Percentiles rank a stretch among this genome's conserved stretches.
Conservation (phyloP, 2,888 invertebrate genomes). For the Mylabris sibirica region DNA sequence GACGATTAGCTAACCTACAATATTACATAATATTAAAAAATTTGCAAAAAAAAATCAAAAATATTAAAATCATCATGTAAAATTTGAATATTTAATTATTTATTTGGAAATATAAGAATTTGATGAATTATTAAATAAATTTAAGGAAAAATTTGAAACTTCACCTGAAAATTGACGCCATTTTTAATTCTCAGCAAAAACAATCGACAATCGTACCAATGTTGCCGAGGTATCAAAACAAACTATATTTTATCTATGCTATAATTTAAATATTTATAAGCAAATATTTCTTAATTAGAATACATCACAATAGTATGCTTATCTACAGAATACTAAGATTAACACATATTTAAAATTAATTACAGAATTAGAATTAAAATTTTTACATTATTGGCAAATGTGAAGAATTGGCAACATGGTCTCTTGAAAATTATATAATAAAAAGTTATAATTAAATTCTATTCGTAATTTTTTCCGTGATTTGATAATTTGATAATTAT, state of each 20-base stretch:
- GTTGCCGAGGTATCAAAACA: conserved; percentile 5
- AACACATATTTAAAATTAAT: no score
- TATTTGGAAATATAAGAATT: background rate
- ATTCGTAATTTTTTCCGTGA: no score
- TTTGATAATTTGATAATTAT: no score
- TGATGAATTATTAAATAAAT: background rate
- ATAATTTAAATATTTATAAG: background rate
- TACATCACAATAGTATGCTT: no score
- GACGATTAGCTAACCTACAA: conserved; percentile 47
- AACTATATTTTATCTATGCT: no score
- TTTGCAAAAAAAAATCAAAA: background rate
- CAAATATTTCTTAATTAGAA: background rate
- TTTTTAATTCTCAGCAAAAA: conserved; percentile 8
- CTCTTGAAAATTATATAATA: no score
- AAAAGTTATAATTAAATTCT: no score
- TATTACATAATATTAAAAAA: conserved; percentile 38
- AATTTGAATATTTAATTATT: conserved; percentile 1
- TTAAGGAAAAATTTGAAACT: background rate
- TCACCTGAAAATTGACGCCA: conserved; percentile 27
- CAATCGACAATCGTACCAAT: background rate
- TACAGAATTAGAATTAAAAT: no score
- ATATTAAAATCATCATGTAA: background rate
- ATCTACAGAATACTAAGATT: no score
- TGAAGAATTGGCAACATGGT: no score
- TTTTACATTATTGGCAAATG: no score